Conservation (phyloP, 2,888 invertebrate genomes). For the Agrochola litura region DNA sequence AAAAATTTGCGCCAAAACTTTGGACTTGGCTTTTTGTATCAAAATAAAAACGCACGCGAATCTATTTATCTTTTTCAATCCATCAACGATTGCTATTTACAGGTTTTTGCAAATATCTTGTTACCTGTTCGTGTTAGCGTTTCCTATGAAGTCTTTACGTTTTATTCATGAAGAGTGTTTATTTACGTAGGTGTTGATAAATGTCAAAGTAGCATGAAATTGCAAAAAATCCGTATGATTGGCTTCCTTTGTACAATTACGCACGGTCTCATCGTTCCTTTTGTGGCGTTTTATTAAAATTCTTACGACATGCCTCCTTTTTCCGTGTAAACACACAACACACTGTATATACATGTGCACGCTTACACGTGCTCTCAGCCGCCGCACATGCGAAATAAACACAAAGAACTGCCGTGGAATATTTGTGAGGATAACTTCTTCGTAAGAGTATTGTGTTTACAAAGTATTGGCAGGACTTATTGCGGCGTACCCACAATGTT, state of each 20-base stretch:
- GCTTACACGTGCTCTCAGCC: slow-evolving; percentile 48
- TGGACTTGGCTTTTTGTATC: slow-evolving; percentile 76
- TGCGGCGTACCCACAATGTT: slow-evolving; percentile 5
- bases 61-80: slow-evolving; percentile 80
- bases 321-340: slow-evolving; percentile 42
- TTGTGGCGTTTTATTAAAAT: slow-evolving; percentile 61
- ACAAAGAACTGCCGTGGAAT: slow-evolving; percentile 58
- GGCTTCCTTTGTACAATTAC: slow-evolving; percentile 58
- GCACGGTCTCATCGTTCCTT: slow-evolving; percentile 49
- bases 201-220: slow-evolving; percentile 50
- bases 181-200: slow-evolving; percentile 54
- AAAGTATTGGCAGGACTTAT: slow-evolving; percentile 37
- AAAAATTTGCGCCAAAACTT: slow-evolving; percentile 78
- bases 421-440: slow-evolving; percentile 57
- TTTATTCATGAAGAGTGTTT: slow-evolving; percentile 59
- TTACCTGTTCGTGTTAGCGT: slow-evolving; percentile 75
- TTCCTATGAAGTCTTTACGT: slow-evolving; percentile 76
- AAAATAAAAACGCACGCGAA: slow-evolving; percentile 75
- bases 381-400: slow-evolving; percentile 45
- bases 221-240: slow-evolving; percentile 56
- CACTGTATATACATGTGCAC: slow-evolving; percentile 25
- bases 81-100: slow-evolving; percentile 77
- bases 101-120: slow-evolving; percentile 81
- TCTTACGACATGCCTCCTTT: slow-evolving; percentile 56
- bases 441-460: slow-evolving; percentile 48